Base-by-base conservation (phyloP, 2,797 vertebrate genomes). In the Pantherophis vulpinus region DNA sequence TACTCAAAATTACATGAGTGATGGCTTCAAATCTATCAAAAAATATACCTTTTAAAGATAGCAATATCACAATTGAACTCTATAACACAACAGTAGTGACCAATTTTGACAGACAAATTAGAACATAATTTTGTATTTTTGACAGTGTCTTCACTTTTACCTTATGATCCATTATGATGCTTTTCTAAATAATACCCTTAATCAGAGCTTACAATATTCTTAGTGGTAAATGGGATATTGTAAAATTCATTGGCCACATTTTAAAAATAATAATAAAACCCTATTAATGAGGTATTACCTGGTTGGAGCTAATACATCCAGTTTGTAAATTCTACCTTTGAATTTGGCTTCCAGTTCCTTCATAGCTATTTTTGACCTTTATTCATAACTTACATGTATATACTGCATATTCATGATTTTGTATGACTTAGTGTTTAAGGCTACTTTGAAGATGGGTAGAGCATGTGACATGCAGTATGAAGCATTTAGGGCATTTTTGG, bases 171-270 rank as follows among this genome's bases (percentile, higher is more conserved):
- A 92, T 9, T 55, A 8, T n/a, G 88, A 14, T 86, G 93, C 95
- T 92, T 95, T 87, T 87, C 56, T 14, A 94, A 56, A 94, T 83
- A 32, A 37, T 86, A n/a, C 6, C 23, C 87, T 93, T 94, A 96
- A 95, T 86, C 32, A 63, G 90, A 13, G 12, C n/a, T 0, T 0
- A 95, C 63, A 11, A 54, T 16, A 23, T 37, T n/a, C 32, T 61
- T 83, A 70, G 10, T 16, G 70, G 9, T 90, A 66, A 66, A 54
- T 54, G 51, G 27, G 1, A 29, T 20, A 90, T 20, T 10, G 42
- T 66, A 32, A n/a, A 54, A 32, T 54, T 70, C 61, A 70, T 23
- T 66, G 61, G 16, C 2, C 32, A 29, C 61, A 18, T 37, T 74
- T 70, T 32, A 14, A 74, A 74, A 79, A 55, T 12, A 55, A 55